Evolutionary conservation across 2,113 vertebrate species (phyloP), one percentile per base, ranked within the genome.

Genomic region (Alectura lathami): DNA sequence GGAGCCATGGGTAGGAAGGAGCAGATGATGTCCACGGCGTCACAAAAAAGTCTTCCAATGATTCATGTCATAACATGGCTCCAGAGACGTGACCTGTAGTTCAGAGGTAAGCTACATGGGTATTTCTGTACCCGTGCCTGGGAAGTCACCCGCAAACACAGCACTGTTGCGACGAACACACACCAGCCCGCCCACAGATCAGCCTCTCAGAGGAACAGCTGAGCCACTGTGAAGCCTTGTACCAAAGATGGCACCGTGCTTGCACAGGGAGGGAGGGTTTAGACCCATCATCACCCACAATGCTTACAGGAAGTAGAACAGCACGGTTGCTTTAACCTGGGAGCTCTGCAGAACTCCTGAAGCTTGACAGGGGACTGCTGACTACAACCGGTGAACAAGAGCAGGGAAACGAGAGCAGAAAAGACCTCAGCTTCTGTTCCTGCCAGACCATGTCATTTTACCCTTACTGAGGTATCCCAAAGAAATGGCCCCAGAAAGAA

Each of bases 1-100:
- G 32, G 70, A 83, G 88, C 60, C 17, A 91, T 57, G 90, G 95
- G 92, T 11, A 91, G 94, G 68, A 74, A 95, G 86, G 68, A 94
- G 64, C 5, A n/a, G 80, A 57, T 84, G 84, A 88, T 47, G 8
- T 91, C 92, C 94, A 83, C 0, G 4, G 76, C 93, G 83, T 20
- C 91, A 86, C 86, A 43, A 0, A 43, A 0, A 91, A 94, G 88
- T 60, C 91, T 78, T 91, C 47, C 22, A 11, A 6, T 95, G 45
- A 95, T 86, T 94, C 83, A 75, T 63, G 88, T 90, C 92, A 59
- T 2, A 74, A 36, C 16, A 68, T 1, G 22, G 78, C 62, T 66
- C 72, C 79, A 74, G 47, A 63, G 32, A 48, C 82, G 70, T 2
- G 47, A 18, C 69, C 92, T 40, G 8, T 5, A 43, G 30, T 38